A percentile compares a stretch with the other conserved stretches of the same genome.
Evolutionary conservation across 2,113 vertebrate species (phyloP).

Genomic region (Pica pica): DNA sequence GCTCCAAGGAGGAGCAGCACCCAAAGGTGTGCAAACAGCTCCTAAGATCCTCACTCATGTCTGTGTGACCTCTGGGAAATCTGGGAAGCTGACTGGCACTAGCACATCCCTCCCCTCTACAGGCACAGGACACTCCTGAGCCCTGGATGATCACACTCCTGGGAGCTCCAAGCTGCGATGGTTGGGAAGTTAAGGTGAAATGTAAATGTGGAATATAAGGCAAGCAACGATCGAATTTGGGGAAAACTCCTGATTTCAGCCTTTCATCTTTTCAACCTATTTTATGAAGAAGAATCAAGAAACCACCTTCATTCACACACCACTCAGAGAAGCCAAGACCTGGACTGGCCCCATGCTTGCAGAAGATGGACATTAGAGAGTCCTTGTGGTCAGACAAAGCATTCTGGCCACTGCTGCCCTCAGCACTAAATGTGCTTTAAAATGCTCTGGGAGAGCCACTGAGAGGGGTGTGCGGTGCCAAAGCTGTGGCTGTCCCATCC

Average conservation of each 20-base stretch:
- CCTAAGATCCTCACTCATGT: neutral
- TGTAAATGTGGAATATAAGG: neutral
- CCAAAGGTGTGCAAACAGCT: neutral
- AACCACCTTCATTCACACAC: neutral
- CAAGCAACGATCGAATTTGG: accelerated
- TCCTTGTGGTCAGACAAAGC: neutral
- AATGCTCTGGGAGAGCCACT: neutral
- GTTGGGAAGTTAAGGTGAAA: neutral
- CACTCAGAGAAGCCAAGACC: neutral
- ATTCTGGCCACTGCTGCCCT: neutral
- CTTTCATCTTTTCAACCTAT: neutral
- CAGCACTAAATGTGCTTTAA: neutral
- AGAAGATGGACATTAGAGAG: neutral
- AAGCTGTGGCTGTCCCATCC: neutral
- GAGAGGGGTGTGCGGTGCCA: neutral
- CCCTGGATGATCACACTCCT: accelerated
- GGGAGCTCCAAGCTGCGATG: no score
- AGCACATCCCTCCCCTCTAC: neutral
- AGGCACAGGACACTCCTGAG: neutral
- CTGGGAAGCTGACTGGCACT: neutral
- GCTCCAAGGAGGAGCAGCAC: neutral
- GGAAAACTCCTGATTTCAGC: neutral
- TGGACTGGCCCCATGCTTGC: neutral
- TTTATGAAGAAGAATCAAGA: neutral
- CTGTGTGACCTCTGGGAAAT: accelerated